Conservation (phyloP, 2,888 invertebrate species). For the Cataglyphis rosenhaueri region DNA sequence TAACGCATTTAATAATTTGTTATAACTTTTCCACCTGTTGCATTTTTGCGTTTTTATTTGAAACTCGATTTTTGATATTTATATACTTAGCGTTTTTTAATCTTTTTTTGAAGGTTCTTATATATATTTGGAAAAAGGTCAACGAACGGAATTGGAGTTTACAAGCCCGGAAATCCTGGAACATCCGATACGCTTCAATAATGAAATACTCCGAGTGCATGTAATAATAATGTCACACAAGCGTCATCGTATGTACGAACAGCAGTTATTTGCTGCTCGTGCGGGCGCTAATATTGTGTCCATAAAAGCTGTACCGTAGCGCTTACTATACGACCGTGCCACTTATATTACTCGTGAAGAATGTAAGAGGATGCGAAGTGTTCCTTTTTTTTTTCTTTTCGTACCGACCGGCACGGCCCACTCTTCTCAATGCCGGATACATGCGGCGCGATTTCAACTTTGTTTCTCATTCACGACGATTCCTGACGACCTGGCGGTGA, state of each 20-base stretch:
- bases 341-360: constrained; percentile 59
- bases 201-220: background rate
- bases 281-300: background rate
- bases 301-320: constrained; percentile 36
- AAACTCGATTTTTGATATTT: background rate
- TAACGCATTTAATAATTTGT: background rate
- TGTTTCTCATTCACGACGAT: constrained; percentile 57
- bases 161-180: background rate
- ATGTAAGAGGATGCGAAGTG: constrained; percentile 39
- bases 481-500: constrained; percentile 39
- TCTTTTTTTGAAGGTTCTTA: background rate
- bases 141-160: background rate
- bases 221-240: constrained; percentile 1
- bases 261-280: background rate
- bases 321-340: constrained; percentile 64
- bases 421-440: constrained; percentile 39
- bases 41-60: background rate
- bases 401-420: constrained; percentile 28
- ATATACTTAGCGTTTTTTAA: background rate
- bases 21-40: background rate
- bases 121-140: background rate
- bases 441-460: constrained; percentile 12
- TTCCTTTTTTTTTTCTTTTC: constrained; percentile 31
- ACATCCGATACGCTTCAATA: constrained; percentile 2
- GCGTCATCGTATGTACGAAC: background rate